A percentile compares a stretch with the other conserved stretches of the same genome.
Conservation (phyloP, 2,797 vertebrate species). For the Syncerus caffer region DNA sequence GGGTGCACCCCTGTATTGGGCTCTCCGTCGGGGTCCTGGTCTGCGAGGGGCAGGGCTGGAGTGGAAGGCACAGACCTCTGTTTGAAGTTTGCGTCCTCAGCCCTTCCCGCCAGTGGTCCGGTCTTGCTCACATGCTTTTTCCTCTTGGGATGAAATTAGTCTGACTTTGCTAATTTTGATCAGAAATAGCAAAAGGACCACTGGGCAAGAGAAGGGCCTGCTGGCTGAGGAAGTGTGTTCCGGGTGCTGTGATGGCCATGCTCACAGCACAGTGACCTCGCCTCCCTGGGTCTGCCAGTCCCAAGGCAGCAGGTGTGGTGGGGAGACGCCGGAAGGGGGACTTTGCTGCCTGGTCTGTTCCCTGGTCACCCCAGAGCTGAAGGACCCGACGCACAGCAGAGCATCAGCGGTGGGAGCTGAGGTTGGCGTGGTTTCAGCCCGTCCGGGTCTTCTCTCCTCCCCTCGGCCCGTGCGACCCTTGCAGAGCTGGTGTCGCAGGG, state of each 20-base stretch:
- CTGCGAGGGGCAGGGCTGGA: background rate
- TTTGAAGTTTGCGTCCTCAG: background rate
- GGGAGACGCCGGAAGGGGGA: background rate
- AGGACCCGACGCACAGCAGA: background rate
- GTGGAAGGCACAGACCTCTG: background rate
- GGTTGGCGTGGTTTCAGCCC: no score
- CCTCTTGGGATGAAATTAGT: background rate
- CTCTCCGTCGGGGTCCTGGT: background rate
- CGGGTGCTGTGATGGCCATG: background rate
- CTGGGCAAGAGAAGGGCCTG: slow-evolving; percentile 46
- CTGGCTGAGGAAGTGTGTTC: slow-evolving; percentile 13
- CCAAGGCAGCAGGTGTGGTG: background rate
- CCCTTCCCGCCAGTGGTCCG: background rate
- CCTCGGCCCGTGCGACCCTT: background rate
- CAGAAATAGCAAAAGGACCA: slow-evolving; percentile 45
- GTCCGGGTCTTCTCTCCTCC: background rate
- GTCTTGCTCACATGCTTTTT: background rate
- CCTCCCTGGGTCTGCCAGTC: background rate
- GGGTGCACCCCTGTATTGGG: background rate
- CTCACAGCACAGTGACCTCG: background rate
- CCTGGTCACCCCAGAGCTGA: background rate
- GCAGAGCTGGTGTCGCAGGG: background rate
- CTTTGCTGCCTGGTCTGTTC: background rate
- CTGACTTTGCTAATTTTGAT: slow-evolving; percentile 27
- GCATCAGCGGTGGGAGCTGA: background rate